phyloP scores from a whole-genome alignment of 1,140 invertebrate species.

The Phocides pigmalion region DNA sequence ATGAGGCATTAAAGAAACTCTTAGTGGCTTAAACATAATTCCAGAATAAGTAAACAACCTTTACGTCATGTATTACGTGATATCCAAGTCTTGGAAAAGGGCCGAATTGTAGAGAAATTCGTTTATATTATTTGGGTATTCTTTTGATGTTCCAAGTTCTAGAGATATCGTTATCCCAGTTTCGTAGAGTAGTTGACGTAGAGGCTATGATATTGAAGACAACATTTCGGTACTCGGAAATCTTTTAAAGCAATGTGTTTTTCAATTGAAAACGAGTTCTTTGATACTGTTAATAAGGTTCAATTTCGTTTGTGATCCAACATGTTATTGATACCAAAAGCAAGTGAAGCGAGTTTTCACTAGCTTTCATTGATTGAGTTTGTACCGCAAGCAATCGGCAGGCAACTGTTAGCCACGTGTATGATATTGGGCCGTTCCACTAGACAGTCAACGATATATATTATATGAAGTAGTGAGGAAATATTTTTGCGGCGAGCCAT shows the following conservation, averaged over 20 bases:
- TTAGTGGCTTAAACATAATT: too few species aligned
- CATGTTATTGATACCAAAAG: not conserved
- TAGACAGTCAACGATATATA: not conserved
- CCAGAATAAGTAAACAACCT: too few species aligned
- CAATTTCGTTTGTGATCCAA: not conserved
- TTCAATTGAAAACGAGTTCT: not conserved
- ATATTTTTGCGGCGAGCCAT: not conserved
- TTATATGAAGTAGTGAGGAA: too few species aligned
- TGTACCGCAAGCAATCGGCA: conserved; percentile 19
- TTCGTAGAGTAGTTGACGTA: not conserved
- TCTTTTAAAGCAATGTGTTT: not conserved
- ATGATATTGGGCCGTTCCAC: not conserved
- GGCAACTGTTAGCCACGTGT: not conserved
- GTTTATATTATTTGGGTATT: not conserved
- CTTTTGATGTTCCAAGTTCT: conserved; percentile 13
- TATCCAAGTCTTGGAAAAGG: too few species aligned
- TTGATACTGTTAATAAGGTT: not conserved
- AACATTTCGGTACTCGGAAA: not conserved
- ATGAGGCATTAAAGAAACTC: too few species aligned
- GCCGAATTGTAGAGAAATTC: too few species aligned
- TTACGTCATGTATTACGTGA: too few species aligned
- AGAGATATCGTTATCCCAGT: conserved; percentile 15
- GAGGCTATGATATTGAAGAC: conserved; percentile 5
- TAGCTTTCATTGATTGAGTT: conserved; percentile 24
- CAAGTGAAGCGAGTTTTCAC: not conserved